Evolutionary conservation across 2,797 vertebrate genomes (phyloP).

Genomic region (Schizothorax lantsangensis): DNA sequence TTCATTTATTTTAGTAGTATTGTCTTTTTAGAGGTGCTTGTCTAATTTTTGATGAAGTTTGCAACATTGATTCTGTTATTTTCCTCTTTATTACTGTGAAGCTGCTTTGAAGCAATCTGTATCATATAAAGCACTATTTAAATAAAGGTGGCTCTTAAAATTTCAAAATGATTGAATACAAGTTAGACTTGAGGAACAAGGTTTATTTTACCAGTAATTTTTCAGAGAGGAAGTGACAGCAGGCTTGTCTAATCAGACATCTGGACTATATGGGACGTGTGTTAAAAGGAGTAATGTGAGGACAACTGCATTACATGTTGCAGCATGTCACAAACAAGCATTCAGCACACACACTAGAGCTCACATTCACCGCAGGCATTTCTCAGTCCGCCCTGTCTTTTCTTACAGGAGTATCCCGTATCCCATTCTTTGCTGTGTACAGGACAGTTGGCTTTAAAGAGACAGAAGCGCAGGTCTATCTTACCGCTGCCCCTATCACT

Average conservation of each 20-base stretch:
- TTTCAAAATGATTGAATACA: background rate
- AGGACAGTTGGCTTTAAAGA: constrained; percentile 90
- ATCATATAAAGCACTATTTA: background rate
- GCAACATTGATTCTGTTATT: too few relatives aligned
- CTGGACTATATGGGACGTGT: background rate
- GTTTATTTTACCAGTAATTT: background rate
- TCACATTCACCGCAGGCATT: background rate
- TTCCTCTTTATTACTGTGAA: background rate
- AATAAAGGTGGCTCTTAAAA: background rate
- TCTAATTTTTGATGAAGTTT: background rate
- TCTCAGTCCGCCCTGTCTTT: background rate
- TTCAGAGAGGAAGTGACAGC: background rate
- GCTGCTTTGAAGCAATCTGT: background rate
- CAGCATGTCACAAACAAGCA: background rate
- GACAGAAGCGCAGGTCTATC: constrained; percentile 78
- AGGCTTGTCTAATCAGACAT: background rate
- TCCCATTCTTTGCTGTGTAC: constrained; percentile 91
- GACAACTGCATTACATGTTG: background rate
- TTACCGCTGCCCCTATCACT: constrained; percentile 82
- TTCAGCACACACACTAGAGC: background rate
- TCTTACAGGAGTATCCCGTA: constrained; percentile 73
- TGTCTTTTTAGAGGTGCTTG: background rate
- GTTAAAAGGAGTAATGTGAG: background rate
- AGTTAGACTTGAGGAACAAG: background rate
- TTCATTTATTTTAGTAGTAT: background rate